Evolutionary conservation across 2,797 vertebrate species (phyloP).

Genomic region (Morus bassanus): DNA sequence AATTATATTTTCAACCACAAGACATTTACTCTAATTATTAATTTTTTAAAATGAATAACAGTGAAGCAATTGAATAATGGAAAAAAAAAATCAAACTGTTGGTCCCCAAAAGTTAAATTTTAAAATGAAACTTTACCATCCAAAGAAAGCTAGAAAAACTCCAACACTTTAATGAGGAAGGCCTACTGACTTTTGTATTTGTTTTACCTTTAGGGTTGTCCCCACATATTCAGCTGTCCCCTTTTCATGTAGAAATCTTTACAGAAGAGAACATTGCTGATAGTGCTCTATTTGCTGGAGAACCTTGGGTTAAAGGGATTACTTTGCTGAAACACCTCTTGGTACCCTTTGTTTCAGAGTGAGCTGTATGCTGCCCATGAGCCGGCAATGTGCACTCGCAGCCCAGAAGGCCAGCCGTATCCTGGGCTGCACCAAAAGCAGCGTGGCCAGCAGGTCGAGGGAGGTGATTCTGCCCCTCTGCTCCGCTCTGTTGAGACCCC

Average conservation of each 20-base stretch:
- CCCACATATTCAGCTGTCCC: neutral
- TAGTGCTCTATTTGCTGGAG: neutral
- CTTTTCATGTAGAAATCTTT: neutral
- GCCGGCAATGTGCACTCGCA: rapidly evolving
- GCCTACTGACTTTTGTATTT: neutral
- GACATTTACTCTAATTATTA: neutral
- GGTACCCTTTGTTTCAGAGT: neutral
- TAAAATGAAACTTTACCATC: neutral
- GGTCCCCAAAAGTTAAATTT: neutral
- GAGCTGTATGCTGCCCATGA: neutral
- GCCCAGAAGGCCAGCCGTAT: neutral
- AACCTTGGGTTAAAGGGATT: neutral
- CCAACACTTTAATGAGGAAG: neutral
- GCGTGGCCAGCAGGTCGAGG: rapidly evolving
- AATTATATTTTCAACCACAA: neutral
- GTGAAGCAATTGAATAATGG: neutral
- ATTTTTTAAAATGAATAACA: neutral
- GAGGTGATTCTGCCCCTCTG: neutral
- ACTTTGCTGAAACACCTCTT: neutral
- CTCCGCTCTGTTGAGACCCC: neutral
- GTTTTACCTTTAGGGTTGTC: neutral
- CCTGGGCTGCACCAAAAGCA: neutral
- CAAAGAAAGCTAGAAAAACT: neutral
- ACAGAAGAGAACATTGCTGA: neutral
- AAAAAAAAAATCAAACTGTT: neutral